Evolutionary conservation across 92 coral and sea anemone species (phyloP).

Genomic region (Galaxea fascicularis): DNA sequence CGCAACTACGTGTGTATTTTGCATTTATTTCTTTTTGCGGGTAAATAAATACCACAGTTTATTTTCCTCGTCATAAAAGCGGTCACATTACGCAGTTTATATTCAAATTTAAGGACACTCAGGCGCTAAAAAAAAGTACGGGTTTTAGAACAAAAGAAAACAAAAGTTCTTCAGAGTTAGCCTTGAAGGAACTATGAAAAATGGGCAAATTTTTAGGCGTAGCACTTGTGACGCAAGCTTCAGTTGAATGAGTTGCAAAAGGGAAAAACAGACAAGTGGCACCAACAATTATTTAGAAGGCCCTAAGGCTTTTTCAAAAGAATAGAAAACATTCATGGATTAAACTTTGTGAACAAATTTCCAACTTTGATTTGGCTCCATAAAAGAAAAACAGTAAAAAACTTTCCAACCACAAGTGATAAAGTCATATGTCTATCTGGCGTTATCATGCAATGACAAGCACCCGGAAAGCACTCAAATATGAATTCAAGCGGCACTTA

Average conservation of each 20-base stretch:
- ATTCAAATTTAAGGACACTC: too few species aligned
- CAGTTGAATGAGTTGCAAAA: not conserved
- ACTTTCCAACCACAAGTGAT: not conserved
- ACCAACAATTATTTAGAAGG: not conserved
- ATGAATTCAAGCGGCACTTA: constrained; percentile 18
- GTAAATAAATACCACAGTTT: too few species aligned
- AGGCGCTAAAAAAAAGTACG: too few species aligned
- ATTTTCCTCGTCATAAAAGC: not conserved
- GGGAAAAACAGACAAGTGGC: constrained; percentile 5
- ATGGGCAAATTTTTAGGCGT: not conserved
- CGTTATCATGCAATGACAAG: not conserved
- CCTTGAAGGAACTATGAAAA: too few species aligned
- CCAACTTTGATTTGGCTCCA: not conserved
- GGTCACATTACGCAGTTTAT: not conserved
- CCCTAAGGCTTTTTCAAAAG: not conserved
- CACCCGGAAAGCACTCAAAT: not conserved
- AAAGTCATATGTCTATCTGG: not conserved
- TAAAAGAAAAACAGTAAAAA: not conserved
- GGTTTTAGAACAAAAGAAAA: too few species aligned
- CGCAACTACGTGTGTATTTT: not conserved
- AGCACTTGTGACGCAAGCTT: not conserved
- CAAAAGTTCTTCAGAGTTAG: too few species aligned
- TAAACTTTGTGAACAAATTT: too few species aligned
- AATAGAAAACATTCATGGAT: not conserved
- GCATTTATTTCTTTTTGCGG: not conserved